A percentile compares a stretch with the other conserved stretches of the same genome.
Conservation (phyloP, 2,888 invertebrate species). For the Lagria hirta region DNA sequence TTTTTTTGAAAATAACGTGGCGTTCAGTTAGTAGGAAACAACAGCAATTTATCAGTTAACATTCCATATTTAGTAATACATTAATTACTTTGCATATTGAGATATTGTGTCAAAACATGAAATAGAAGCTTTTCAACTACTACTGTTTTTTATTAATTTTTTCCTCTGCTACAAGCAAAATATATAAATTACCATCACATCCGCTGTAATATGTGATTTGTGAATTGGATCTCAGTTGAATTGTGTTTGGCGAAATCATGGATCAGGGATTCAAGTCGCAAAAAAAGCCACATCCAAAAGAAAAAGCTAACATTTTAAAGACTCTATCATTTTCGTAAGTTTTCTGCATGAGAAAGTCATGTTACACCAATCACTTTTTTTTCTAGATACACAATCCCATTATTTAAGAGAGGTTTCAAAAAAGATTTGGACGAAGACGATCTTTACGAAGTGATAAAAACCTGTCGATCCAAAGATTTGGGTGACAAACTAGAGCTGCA, state of each 20-base stretch:
- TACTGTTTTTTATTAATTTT: no score
- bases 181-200: conserved; percentile 18
- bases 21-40: no score
- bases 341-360: neutral
- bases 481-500: conserved; percentile 45
- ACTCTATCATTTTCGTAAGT: conserved; percentile 25
- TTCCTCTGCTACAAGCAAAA: conserved; percentile 9
- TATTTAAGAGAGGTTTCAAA: conserved; percentile 64
- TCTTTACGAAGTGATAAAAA: conserved; percentile 58
- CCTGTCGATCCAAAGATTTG: conserved; percentile 43
- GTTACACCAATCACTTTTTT: no score
- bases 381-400: conserved; percentile 69
- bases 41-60: no score
- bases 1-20: no score
- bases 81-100: no score
- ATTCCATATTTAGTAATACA: no score
- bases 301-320: conserved; percentile 22
- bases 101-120: no score
- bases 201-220: conserved; percentile 11
- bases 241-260: conserved; percentile 14
- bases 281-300: conserved; percentile 21
- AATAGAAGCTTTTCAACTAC: no score
- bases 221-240: conserved; percentile 3
- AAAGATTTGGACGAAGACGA: conserved; percentile 66
- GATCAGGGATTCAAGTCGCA: conserved; percentile 16